Base-by-base conservation (phyloP, 1,140 invertebrate genomes). In the Eurosta solidaginis region DNA sequence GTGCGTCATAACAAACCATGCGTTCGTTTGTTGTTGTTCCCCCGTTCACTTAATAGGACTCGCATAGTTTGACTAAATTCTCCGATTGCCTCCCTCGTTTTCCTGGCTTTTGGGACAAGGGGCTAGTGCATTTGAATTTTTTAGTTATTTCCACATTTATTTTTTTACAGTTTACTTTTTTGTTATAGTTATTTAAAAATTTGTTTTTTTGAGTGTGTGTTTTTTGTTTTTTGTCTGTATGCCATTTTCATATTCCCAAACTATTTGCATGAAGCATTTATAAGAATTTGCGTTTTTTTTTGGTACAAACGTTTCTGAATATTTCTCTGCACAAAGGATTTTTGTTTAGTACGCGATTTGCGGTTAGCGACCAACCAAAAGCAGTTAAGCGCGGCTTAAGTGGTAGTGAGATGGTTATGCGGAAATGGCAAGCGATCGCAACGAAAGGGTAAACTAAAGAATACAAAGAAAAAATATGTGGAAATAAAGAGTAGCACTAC, bases 121-220 rank as follows among this genome's bases (percentile, higher is more conserved):
- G n/a, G 27, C 36, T 68, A 68, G 33, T 68, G 59, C n/a, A 68
- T 40, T 68, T 68, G 59, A 6, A 68, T 68, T 40, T 68, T 68
- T 68, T 68, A 3, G n/a, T 36, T 22, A n/a, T n/a, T n/a, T n/a
- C n/a, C n/a, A n/a, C 33, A 3, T 54, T 12, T 54, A 10, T 20
- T 3, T 12, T 54, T 22, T 68, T 68, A 7, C 33, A 40, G 20
- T 68, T 40, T 20, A 68, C 7, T 68, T 40, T n/a, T 68, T 68
- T 40, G 33, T 29, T 40, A n/a, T 68, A 68, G 59, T 68, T 68
- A 68, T 68, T 68, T 68, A 68, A 68, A 68, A n/a, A 40, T 29
- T 68, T 68, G 59, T 68, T 68, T 68, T 68, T 29, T 68, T n/a
- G n/a, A n/a, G n/a, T n/a, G n/a, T n/a, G n/a, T n/a, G n/a, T 68